A percentile compares a stretch with the other conserved stretches of the same genome.
phyloP scores from a whole-genome alignment of 2,113 vertebrate species.

The Pygoscelis adeliae region DNA sequence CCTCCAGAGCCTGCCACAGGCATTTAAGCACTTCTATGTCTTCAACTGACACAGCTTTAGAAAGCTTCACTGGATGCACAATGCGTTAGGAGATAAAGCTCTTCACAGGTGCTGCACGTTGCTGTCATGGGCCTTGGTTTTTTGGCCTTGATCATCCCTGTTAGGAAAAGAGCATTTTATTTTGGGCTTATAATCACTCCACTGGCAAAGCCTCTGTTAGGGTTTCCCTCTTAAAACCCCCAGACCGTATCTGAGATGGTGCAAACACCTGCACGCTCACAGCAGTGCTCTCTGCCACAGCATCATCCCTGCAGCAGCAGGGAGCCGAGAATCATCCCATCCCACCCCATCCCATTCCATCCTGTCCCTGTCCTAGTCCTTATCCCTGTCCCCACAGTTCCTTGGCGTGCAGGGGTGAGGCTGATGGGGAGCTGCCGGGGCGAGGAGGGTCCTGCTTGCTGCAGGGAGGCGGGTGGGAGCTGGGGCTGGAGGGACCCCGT shows the following conservation, averaged over 20 bases:
- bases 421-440: background rate
- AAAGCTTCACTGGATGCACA: background rate
- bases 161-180: background rate
- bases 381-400: fast-evolving
- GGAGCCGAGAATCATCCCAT: background rate
- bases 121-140: background rate
- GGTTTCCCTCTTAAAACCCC: background rate
- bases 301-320: background rate
- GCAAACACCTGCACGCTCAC: background rate
- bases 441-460: background rate
- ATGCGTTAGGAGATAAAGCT: background rate
- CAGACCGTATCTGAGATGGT: background rate
- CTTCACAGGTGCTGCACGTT: background rate
- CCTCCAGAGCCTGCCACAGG: background rate
- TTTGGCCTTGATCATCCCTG: background rate
- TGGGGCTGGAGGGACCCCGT: background rate
- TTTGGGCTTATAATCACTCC: background rate
- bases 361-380: no score
- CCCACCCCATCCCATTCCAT: background rate
- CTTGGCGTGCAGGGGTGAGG: background rate
- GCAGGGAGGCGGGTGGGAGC: background rate
- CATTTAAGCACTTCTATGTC: background rate
- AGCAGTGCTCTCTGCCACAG: background rate
- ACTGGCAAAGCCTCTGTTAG: background rate
- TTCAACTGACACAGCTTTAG: background rate